Conservation (phyloP, 2,888 invertebrate species). For the Taenaris catops region DNA sequence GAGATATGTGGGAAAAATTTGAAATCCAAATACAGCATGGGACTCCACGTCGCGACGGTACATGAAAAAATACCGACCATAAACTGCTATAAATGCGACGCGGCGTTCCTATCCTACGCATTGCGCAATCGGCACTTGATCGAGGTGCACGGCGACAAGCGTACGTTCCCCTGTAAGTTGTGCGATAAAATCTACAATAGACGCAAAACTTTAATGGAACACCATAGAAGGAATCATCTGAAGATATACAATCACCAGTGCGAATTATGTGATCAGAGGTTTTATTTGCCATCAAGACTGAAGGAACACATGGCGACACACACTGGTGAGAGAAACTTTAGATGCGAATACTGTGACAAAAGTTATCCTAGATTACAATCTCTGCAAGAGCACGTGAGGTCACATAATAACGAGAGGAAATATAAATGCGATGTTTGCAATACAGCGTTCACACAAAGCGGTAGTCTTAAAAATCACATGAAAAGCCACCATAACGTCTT, state of each 20-base stretch:
- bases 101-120: constrained; percentile 54
- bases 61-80: constrained; percentile 64
- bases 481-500: constrained; percentile 69
- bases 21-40: constrained; percentile 56
- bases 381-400: constrained; percentile 77
- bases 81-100: constrained; percentile 64
- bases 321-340: constrained; percentile 70
- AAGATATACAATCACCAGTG: constrained; percentile 62
- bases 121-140: constrained; percentile 56
- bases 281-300: constrained; percentile 61
- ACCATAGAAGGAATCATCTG: constrained; percentile 53
- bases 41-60: constrained; percentile 54
- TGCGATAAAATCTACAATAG: constrained; percentile 64
- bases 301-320: constrained; percentile 75
- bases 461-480: constrained; percentile 78
- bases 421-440: constrained; percentile 75
- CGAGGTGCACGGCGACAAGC: constrained; percentile 57
- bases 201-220: constrained; percentile 58
- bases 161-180: constrained; percentile 56
- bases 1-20: constrained; percentile 66
- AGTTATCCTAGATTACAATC: constrained; percentile 78
- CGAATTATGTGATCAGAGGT: constrained; percentile 59
- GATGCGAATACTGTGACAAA: constrained; percentile 79
- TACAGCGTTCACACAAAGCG: constrained; percentile 76
- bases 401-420: constrained; percentile 73